These are phyloP conservation scores for Anguilla japonica DNA, from an alignment of 2,113 vertebrate genomes.

Conservation along the genomic window DNA sequence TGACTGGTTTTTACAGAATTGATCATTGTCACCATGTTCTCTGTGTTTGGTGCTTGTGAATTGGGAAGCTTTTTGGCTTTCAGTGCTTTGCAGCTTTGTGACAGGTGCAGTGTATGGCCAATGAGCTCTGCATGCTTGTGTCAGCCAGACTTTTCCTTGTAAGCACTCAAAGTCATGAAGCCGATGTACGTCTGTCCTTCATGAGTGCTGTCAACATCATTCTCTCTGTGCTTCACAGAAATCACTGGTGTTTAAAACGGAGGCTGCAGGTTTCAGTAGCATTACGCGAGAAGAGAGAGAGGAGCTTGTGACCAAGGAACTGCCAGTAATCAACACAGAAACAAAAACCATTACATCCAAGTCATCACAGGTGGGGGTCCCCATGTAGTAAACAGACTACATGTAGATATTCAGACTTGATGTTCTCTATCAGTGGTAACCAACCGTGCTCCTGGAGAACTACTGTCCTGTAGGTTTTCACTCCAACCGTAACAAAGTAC, in stretches of 20 bases:
- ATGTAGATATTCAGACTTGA: not conserved
- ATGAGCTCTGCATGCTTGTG: not conserved
- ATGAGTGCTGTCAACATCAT: not conserved
- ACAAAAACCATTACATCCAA: constrained; percentile 86
- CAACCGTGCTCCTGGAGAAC: too few species aligned
- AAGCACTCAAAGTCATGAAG: not conserved
- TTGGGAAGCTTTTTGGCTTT: not conserved
- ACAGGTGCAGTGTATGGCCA: not conserved
- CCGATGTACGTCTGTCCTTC: not conserved
- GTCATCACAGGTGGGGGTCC: constrained; percentile 75
- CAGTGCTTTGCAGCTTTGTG: not conserved
- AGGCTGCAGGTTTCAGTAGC: constrained; percentile 31
- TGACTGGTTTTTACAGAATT: too few species aligned
- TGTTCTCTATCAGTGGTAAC: not conserved
- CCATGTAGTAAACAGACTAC: not conserved
- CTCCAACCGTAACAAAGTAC: too few species aligned
- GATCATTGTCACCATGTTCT: not conserved
- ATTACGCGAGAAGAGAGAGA: constrained; percentile 38
- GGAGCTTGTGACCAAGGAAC: constrained; percentile 75
- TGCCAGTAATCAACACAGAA: constrained; percentile 82
- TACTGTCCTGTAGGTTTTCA: too few species aligned
- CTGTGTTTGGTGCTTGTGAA: not conserved
- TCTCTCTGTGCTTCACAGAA: not conserved
- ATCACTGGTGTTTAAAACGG: constrained; percentile 33
- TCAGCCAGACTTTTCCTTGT: not conserved